A percentile compares a stretch with the other conserved stretches of the same genome.
phyloP scores from a whole-genome alignment of 2,888 invertebrate genomes.

The Campopleginae sp. region DNA sequence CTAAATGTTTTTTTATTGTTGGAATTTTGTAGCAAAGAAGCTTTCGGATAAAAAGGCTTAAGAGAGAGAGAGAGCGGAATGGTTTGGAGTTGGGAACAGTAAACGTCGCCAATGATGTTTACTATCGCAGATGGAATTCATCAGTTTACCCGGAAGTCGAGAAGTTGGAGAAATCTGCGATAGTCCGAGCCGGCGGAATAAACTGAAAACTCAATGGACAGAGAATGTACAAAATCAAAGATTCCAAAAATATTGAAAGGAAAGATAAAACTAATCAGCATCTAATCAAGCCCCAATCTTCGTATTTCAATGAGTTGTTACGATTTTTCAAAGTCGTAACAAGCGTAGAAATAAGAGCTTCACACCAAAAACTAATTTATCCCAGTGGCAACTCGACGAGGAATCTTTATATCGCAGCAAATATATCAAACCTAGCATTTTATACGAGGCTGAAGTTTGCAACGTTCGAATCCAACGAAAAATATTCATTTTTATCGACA shows the following conservation, averaged over 20 bases:
- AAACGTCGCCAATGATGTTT: constrained; percentile 31
- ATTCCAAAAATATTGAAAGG: constrained; percentile 35
- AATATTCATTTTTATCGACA: too few relatives aligned
- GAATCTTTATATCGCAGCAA: too few relatives aligned
- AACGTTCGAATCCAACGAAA: too few relatives aligned
- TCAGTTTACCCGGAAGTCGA: not conserved
- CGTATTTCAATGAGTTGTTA: constrained; percentile 63
- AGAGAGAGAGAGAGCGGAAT: constrained; percentile 48
- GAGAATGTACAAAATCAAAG: constrained; percentile 31
- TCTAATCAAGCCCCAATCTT: constrained; percentile 45
- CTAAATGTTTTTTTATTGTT: not conserved
- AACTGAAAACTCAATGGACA: constrained; percentile 16
- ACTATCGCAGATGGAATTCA: constrained; percentile 35
- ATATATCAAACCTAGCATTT: too few relatives aligned
- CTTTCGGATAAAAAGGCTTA: constrained; percentile 70
- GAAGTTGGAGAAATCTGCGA: constrained; percentile 19
- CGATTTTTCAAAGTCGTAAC: constrained; percentile 49
- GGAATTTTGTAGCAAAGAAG: constrained; percentile 73
- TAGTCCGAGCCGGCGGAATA: constrained; percentile 24
- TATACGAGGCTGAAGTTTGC: too few relatives aligned
- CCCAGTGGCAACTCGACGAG: constrained; percentile 52
- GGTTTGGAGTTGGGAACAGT: not conserved
- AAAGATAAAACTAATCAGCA: constrained; percentile 33
- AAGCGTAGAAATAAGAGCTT: constrained; percentile 70
- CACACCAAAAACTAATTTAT: constrained; percentile 77